Evolutionary conservation across 2,797 vertebrate genomes (phyloP), one percentile per base, ranked within the genome.

Genomic region (Myripristis murdjan): DNA sequence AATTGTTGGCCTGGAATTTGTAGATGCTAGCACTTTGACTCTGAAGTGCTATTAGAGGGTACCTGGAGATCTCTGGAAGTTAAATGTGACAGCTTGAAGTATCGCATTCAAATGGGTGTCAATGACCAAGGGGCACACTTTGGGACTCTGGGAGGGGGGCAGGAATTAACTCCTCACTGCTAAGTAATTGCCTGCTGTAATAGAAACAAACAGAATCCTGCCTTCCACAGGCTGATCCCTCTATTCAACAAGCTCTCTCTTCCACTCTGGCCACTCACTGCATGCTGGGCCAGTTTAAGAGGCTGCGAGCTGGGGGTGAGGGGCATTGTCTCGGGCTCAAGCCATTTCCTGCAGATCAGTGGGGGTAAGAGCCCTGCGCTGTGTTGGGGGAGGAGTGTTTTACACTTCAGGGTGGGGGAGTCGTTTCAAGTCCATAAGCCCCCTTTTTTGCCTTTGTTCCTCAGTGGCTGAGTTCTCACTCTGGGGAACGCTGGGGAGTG

Each of bases 341-440:
- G 93, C 94, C 90, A 94, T 94, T 95, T 95, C 94, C 94, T 95
- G 93, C 91, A 92, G 92, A 92, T 93, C 92, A 91, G 93, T 92
- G 89, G 94, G 93, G 91, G 91, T 90, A 91, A 94, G 88, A 88
- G 91, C 83, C 89, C 87, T 90, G 87, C 83, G 90, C 87, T 62
- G 89, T 90, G 90, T 86, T 91, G 93, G 93, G 93, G 94, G 92
- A 92, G 94, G 93, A 93, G 91, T 93, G 90, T 92, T 92, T 95
- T 94, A 94, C 89, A 92, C 92, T 88, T 92, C 90, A 91, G 85
- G 90, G 91, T 91, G 91, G 90, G 92, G 89, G 92, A 89, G 90
- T 92, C 87, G 76, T 95, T 95, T 95, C 92, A 94, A 94, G 93
- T 93, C 93, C 89, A 91, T 94, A 94, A 95, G 93, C 91, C 91